Base-by-base conservation (phyloP, 2,888 invertebrate genomes). In the Andrena marginata region DNA sequence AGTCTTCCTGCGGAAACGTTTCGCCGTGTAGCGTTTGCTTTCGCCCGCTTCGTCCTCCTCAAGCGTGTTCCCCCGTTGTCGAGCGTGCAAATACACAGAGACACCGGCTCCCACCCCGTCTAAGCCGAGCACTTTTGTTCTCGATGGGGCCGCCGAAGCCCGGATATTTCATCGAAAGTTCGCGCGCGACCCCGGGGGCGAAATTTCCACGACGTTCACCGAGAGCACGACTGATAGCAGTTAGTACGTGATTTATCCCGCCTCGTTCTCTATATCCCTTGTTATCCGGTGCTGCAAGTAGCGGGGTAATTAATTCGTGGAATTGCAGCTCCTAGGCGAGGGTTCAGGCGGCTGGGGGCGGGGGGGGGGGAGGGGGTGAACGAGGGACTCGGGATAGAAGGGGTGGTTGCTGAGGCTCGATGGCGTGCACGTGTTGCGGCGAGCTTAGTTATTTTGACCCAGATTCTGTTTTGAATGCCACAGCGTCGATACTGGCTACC, bases 231-330 rank as follows among this genome's bases (percentile, higher is more conserved):
- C 63, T 78, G 73, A 82, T 65, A 75, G 82, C 67, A 81, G 82
- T 84, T 75, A 54, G 75, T 79, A 69, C 33, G 79, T 82, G 82
- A 84, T 82, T 84, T 79, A 75, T 76, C 76, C 76, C 16, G 60
- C 56, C 42, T 64, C 35, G 78, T 51, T 64, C 82, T 59, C 82
- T 82, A 75, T 75, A 79, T 84, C 79, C 60, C 74, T 82, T 82
- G 84, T 84, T 84, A 82, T 79, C 82, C 72, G 63, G 42, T 59
- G n/a, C 59, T 75, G 74, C 71, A 78, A 42, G 74, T 48, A 49
- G 70, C 74, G 71, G 82, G 56, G 60, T 84, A 84, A 84, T 84
- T 84, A 84, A 84, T 84, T 84, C 82, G 82, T 72, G 79, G 72
- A 84, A 84, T 79, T 77, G 83, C 81, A 74, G 65, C 77, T 77